These are phyloP conservation scores for Ciconia stormi DNA, from an alignment of 2,113 vertebrate species.

Conservation along the genomic window DNA sequence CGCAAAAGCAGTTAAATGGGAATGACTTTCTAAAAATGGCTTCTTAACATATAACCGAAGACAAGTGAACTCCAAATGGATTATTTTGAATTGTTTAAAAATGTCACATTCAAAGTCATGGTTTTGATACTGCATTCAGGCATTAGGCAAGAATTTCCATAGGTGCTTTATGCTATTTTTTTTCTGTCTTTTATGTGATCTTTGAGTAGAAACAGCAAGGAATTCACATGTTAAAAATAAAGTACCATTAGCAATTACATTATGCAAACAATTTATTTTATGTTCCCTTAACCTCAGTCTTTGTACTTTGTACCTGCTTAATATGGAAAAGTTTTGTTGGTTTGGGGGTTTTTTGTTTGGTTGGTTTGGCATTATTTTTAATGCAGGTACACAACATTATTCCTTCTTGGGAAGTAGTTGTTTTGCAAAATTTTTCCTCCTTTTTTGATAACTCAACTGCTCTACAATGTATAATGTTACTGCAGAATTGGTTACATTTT, in stretches of 20 bases:
- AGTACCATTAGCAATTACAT: conserved; percentile 26
- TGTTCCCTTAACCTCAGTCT: neutral
- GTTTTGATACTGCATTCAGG: neutral
- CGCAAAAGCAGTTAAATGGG: neutral
- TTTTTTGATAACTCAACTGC: neutral
- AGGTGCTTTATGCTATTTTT: neutral
- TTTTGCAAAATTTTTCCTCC: neutral
- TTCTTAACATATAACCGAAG: conserved; percentile 3
- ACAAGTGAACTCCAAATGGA: neutral
- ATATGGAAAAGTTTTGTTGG: neutral
- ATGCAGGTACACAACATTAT: conserved; percentile 41
- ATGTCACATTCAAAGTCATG: neutral
- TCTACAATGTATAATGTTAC: conserved; percentile 6
- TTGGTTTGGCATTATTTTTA: neutral
- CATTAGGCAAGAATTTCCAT: neutral
- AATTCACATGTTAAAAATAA: conserved; percentile 2
- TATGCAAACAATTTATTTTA: conserved; percentile 42
- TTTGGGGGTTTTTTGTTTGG: neutral
- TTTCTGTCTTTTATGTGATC: conserved; percentile 3
- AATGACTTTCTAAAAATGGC: conserved; percentile 51
- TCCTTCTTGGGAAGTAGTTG: conserved; percentile 4
- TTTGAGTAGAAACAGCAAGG: conserved; percentile 16
- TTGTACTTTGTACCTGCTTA: conserved; percentile 24
- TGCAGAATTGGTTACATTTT: neutral
- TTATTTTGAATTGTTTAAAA: conserved; percentile 51